Base-by-base conservation (phyloP, 2,888 invertebrate species). In the Drosophila acutilabella region DNA sequence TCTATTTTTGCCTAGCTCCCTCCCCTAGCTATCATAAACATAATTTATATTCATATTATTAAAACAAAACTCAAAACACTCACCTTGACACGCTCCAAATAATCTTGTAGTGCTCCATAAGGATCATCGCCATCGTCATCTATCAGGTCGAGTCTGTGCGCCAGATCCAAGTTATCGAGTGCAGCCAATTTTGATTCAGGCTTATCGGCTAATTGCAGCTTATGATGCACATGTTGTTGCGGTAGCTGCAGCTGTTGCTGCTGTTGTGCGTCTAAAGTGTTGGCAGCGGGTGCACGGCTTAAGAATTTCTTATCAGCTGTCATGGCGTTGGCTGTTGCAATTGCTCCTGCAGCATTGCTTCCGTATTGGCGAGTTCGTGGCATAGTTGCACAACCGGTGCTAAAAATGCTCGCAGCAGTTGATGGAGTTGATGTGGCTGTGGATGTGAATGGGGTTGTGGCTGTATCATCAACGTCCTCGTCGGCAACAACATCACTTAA, bases 21-120 rank as follows among this genome's bases (percentile, higher is more conserved):
- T 20, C 0, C 20, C 20, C 20, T 20, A 20, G 20, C 20, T 20
- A 20, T n/a, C 18, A 20, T 20, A 20, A 20, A 20, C 20, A 3
- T 20, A 20, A 20, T 20, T 20, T 20, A 20, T 20, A 20, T 20
- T 20, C 20, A 20, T 20, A 4, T 20, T 20, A 20, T 20, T 20
- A 20, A 20, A 20, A 20, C 4, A 20, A 20, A 4, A 20, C 20
- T 20, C 20, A 20, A 26, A 26, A 26, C 0, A 87, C 91, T 90
- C 66, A 92, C 92, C 90, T 92, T 92, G 52, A 92, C 92, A 62
- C 91, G 91, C 76, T 92, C 92, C 73, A 92, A 74, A 78, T 92
- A 92, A 64, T 91, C 91, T 78, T 92, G 90, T 50, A 92, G 75
- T 20, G 89, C 90, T 47, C 88, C 85, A 61, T 92, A 92, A 23